Conservation (phyloP, 2,888 invertebrate species). For the Antheraea yamamai region DNA sequence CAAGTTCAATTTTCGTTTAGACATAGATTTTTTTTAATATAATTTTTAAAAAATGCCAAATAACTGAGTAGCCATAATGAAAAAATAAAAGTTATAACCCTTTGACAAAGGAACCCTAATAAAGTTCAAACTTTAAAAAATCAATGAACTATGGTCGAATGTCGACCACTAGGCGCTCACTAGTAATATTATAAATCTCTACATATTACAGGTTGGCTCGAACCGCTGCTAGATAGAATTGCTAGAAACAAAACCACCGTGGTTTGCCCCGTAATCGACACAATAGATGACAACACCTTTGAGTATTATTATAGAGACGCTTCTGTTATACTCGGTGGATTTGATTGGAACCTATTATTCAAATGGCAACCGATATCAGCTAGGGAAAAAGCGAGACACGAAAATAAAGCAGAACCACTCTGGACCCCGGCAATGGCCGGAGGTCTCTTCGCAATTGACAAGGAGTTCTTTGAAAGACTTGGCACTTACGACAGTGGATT, state of each 20-base stretch:
- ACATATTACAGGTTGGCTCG: constrained; percentile 90
- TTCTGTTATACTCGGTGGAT: too few species aligned
- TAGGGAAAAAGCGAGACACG: constrained; percentile 92
- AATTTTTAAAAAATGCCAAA: too few species aligned
- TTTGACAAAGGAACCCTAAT: too few species aligned
- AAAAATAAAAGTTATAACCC: too few species aligned
- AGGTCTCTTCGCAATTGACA: constrained; percentile 97
- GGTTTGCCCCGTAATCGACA: constrained; percentile 97
- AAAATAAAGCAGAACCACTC: constrained; percentile 95
- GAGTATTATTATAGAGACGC: constrained; percentile 95
- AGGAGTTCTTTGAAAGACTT: too few species aligned
- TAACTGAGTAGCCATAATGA: too few species aligned
- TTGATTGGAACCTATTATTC: constrained; percentile 97
- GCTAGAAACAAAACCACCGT: constrained; percentile 93
- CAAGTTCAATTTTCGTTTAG: too few species aligned
- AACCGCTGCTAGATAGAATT: constrained; percentile 94
- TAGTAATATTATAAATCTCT: background rate
- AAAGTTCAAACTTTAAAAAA: too few species aligned
- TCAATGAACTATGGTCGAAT: too few species aligned
- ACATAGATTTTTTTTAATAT: too few species aligned
- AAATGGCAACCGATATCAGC: constrained; percentile 99
- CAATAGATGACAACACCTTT: constrained; percentile 95
- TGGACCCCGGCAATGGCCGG: constrained; percentile 99
- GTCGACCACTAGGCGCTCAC: too few species aligned
- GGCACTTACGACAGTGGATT: too few species aligned